Conservation (phyloP, 2,888 invertebrate genomes). For the Rhagonycha fulva region DNA sequence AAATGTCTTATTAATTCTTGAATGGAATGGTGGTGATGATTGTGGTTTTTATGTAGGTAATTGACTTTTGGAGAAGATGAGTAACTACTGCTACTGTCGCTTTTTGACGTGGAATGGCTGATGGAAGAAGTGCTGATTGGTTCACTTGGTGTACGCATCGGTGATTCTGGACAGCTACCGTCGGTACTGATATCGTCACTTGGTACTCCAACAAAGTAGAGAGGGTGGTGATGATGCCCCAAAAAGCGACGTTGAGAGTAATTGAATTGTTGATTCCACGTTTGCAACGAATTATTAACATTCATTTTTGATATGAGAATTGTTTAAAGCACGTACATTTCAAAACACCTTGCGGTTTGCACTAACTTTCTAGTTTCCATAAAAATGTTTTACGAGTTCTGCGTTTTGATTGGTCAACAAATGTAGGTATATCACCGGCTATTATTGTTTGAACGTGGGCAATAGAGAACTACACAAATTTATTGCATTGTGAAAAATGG, state of each 20-base stretch:
- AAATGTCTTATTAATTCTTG: slow-evolving; percentile 78
- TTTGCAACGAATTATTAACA: not conserved
- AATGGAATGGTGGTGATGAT: slow-evolving; percentile 67
- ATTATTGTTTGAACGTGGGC: not conserved
- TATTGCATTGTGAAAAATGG: not conserved
- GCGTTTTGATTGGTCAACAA: not conserved
- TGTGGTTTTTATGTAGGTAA: slow-evolving; percentile 41
- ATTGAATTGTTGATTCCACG: slow-evolving; percentile 41
- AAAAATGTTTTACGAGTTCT: not conserved
- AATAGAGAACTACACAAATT: not conserved
- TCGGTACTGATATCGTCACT: slow-evolving; percentile 38
- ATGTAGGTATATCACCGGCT: not conserved
- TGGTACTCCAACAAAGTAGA: slow-evolving; percentile 34
- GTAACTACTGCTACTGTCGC: slow-evolving; percentile 13
- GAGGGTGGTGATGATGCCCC: slow-evolving; percentile 42
- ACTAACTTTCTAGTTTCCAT: not conserved
- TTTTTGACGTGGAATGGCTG: slow-evolving; percentile 35
- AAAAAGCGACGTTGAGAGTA: slow-evolving; percentile 12
- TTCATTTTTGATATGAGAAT: not conserved
- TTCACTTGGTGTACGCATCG: slow-evolving; percentile 40
- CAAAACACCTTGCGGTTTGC: not conserved
- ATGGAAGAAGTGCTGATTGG: slow-evolving; percentile 37
- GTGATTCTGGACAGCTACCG: slow-evolving; percentile 42
- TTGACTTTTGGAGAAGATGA: slow-evolving; percentile 35
- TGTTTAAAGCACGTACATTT: not conserved